These are phyloP conservation scores for Leptinotarsa lineolata DNA, from an alignment of 1,140 invertebrate species.

Conservation along the genomic window DNA sequence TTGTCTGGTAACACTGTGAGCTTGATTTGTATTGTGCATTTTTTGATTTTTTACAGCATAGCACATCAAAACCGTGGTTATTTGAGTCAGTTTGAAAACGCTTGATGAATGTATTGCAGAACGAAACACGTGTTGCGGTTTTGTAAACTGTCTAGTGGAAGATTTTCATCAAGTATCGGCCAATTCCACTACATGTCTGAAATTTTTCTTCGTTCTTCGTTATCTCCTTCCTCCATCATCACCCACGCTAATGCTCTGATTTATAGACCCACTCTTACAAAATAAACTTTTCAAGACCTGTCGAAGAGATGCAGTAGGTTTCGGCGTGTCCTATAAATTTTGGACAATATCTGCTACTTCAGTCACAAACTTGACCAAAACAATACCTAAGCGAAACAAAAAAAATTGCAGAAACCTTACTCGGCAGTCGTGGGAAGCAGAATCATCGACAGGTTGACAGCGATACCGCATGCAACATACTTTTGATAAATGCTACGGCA, in stretches of 20 bases:
- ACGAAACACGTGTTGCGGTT: too few relatives aligned
- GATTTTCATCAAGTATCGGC: too few relatives aligned
- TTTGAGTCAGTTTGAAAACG: too few relatives aligned
- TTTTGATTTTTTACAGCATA: too few relatives aligned
- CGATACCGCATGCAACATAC: neutral
- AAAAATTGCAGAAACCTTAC: neutral
- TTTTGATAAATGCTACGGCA: neutral
- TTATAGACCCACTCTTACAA: neutral
- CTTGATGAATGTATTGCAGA: too few relatives aligned
- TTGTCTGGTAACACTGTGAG: too few relatives aligned
- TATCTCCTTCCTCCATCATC: neutral
- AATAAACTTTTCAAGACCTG: slow-evolving; percentile 24
- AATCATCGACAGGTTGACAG: slow-evolving; percentile 12
- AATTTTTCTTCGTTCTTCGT: neutral
- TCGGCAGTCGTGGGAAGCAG: slow-evolving; percentile 11
- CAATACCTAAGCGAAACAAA: slow-evolving; percentile 2
- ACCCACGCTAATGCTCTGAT: slow-evolving; percentile 20
- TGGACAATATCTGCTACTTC: slow-evolving; percentile 2
- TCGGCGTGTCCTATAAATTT: neutral
- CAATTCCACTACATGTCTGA: neutral
- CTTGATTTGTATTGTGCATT: too few relatives aligned
- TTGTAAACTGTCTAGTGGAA: too few relatives aligned
- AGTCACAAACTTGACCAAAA: slow-evolving; percentile 6
- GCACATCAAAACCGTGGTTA: too few relatives aligned
- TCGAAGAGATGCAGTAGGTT: slow-evolving; percentile 1